phyloP scores from a whole-genome alignment of 2,888 invertebrate genomes.

The Steinernema scapterisci region DNA sequence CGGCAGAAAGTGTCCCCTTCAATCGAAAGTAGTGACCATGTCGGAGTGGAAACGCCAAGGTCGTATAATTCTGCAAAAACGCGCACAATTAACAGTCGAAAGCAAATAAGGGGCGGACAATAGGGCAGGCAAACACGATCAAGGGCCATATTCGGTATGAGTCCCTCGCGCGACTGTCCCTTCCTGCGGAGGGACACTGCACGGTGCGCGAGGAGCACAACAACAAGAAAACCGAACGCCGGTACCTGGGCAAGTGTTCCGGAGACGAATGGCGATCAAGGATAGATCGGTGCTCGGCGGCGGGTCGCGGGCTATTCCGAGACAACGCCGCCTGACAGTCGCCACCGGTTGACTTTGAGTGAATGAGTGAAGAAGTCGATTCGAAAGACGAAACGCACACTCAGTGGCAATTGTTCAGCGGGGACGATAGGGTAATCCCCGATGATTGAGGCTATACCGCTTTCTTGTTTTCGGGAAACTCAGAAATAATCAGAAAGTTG shows the following conservation, averaged over 20 bases:
- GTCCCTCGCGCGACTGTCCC: neutral
- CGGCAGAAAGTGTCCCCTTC: too few relatives aligned
- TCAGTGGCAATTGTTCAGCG: constrained; percentile 27
- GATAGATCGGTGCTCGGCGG: neutral
- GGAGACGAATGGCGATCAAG: constrained; percentile 9
- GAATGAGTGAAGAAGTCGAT: neutral
- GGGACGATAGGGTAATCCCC: constrained; percentile 24
- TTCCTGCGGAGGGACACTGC: neutral
- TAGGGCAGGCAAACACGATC: constrained; percentile 27
- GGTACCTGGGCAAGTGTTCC: neutral
- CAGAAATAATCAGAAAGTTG: constrained; percentile 10
- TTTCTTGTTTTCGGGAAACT: constrained; percentile 15
- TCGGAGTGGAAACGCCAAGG: constrained; percentile 22
- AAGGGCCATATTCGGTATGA: constrained; percentile 8
- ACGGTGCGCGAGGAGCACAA: neutral
- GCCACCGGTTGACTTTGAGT: neutral
- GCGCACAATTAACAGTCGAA: constrained; percentile 29
- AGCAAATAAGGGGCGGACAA: constrained; percentile 22
- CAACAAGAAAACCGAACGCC: neutral
- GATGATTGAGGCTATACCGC: constrained; percentile 24
- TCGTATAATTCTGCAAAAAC: constrained; percentile 27
- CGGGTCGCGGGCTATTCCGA: constrained; percentile 6
- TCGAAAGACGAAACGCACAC: constrained; percentile 32
- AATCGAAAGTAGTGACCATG: constrained; percentile 20
- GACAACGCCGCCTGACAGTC: constrained; percentile 20